phyloP scores from a whole-genome alignment of 1,140 invertebrate species.

The Drosophila albomicans region DNA sequence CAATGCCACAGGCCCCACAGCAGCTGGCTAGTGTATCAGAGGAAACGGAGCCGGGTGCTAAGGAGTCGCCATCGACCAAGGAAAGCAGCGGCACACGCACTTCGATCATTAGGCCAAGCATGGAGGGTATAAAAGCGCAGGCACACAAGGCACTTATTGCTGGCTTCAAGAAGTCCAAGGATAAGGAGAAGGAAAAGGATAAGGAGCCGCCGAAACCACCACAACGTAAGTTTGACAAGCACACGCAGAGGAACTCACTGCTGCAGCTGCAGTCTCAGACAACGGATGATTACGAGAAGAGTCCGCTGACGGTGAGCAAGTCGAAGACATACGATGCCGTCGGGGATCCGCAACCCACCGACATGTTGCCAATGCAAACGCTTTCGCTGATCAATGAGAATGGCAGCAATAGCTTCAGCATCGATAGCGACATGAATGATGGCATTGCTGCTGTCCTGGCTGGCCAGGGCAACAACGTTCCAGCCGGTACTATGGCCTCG shows the following conservation, averaged over 20 bases:
- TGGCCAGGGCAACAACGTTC: constrained; percentile 27
- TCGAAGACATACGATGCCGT: constrained; percentile 61
- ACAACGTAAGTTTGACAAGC: constrained; percentile 81
- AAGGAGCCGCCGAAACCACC: constrained; percentile 81
- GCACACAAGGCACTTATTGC: constrained; percentile 82
- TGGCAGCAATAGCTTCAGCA: constrained; percentile 78
- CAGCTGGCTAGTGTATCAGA: constrained; percentile 80
- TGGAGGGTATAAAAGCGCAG: constrained; percentile 84
- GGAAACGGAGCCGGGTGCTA: constrained; percentile 66
- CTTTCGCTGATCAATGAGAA: constrained; percentile 77
- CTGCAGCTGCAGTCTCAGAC: constrained; percentile 75
- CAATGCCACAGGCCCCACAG: constrained; percentile 69
- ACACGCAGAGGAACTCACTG: constrained; percentile 79
- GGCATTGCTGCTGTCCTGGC: constrained; percentile 38
- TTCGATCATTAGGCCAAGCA: constrained; percentile 79
- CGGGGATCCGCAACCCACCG: constrained; percentile 53
- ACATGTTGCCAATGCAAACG: constrained; percentile 75
- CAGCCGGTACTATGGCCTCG: constrained; percentile 37
- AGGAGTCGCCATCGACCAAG: constrained; percentile 71
- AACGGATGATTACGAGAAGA: constrained; percentile 60
- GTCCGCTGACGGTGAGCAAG: constrained; percentile 50
- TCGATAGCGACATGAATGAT: constrained; percentile 76
- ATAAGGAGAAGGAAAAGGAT: constrained; percentile 80
- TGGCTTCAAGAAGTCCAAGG: constrained; percentile 83
- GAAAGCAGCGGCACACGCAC: constrained; percentile 74